Conservation (phyloP, 2,113 vertebrate genomes). For the Solea senegalensis region DNA sequence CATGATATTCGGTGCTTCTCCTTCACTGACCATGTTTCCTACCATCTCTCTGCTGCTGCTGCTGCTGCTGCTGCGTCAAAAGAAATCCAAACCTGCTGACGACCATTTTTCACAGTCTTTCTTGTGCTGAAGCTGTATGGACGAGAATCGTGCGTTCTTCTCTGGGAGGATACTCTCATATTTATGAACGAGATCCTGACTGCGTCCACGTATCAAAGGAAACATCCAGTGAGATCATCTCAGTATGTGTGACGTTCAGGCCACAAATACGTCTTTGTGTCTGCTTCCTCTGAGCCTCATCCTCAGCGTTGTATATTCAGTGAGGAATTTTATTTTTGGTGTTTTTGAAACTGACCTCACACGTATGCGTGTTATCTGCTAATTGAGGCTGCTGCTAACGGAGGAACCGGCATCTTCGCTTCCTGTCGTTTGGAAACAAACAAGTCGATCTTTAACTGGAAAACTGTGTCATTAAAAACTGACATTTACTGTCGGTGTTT, state of each 20-base stretch:
- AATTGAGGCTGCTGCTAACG: not conserved
- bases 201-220: conserved; percentile 25
- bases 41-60: not conserved
- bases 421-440: not conserved
- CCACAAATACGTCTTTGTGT: not conserved
- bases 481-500: conserved; percentile 14
- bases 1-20: conserved; percentile 27
- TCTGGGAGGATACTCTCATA: conserved; percentile 33
- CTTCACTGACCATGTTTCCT: conserved; percentile 30
- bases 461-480: conserved; percentile 1
- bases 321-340: conserved; percentile 7
- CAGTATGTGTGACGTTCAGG: conserved; percentile 3
- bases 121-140: conserved; percentile 32
- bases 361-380: not conserved
- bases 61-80: conserved; percentile 30
- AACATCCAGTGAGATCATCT: conserved; percentile 23
- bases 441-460: not conserved
- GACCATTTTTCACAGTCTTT: conserved; percentile 33
- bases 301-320: not conserved
- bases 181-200: conserved; percentile 29
- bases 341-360: conserved; percentile 2
- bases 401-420: not conserved
- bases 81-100: conserved; percentile 54
- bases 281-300: not conserved
- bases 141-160: conserved; percentile 15